phyloP scores from a whole-genome alignment of 2,888 invertebrate species.

The Acronicta leporina region DNA sequence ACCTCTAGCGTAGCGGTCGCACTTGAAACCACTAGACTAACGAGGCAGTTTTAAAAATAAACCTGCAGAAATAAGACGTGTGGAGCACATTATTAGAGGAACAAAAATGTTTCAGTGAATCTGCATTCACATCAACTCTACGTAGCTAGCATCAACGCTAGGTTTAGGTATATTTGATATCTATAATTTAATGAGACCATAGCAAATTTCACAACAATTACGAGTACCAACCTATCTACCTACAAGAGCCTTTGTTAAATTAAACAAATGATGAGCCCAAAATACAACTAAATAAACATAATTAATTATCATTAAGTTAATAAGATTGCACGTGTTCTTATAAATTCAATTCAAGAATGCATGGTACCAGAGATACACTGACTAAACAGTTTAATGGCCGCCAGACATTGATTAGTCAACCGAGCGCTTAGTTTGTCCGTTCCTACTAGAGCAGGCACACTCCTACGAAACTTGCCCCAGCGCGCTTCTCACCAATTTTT shows the following conservation, averaged over 20 bases:
- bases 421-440: slow-evolving; percentile 42
- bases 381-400: slow-evolving; percentile 39
- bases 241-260: slow-evolving; percentile 13
- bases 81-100: too few relatives aligned
- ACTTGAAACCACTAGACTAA: too few relatives aligned
- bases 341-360: slow-evolving; percentile 38
- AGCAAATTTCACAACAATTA: too few relatives aligned
- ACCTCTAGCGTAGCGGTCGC: too few relatives aligned
- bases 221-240: background rate
- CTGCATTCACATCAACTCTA: too few relatives aligned
- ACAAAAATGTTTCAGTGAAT: too few relatives aligned
- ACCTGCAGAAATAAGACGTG: too few relatives aligned
- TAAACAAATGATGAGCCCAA: slow-evolving; percentile 13
- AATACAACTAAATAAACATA: slow-evolving; percentile 23
- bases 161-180: too few relatives aligned
- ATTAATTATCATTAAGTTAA: slow-evolving; percentile 50
- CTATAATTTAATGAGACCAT: too few relatives aligned
- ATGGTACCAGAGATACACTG: slow-evolving; percentile 36
- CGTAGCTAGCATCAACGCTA: too few relatives aligned
- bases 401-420: slow-evolving; percentile 51
- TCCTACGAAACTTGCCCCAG: slow-evolving; percentile 35
- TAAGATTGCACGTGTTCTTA: slow-evolving; percentile 42
- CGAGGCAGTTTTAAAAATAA: too few relatives aligned
- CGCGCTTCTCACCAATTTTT: slow-evolving; percentile 40
- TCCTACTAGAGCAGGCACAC: slow-evolving; percentile 42